phyloP scores from a whole-genome alignment of 2,797 vertebrate species.

The Pitangus sulphuratus region DNA sequence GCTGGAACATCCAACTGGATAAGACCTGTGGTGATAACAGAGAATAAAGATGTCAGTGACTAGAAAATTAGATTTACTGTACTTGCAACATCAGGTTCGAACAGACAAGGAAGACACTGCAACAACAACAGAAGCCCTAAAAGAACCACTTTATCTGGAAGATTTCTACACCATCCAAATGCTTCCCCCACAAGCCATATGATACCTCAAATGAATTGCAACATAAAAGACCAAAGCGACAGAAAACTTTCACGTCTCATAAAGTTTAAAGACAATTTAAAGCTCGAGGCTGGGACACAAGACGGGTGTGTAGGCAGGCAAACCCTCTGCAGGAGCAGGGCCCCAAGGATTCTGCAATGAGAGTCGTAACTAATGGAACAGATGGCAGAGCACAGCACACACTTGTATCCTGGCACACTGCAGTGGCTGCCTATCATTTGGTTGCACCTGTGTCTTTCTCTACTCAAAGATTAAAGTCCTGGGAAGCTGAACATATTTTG shows the following conservation, averaged over 20 bases:
- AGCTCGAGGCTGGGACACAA: conserved; percentile 11
- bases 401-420: conserved; percentile 17
- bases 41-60: background rate
- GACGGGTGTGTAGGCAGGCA: conserved; percentile 27
- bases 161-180: background rate
- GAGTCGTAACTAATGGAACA: conserved; percentile 6
- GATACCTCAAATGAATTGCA: background rate
- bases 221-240: background rate
- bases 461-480: conserved; percentile 59
- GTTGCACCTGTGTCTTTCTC: conserved; percentile 53
- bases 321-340: conserved; percentile 20
- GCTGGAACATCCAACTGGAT: background rate
- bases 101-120: background rate
- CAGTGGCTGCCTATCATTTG: conserved; percentile 46
- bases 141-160: background rate
- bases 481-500: conserved; percentile 65
- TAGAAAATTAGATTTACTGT: background rate
- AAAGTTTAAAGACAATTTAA: conserved; percentile 28
- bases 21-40: background rate
- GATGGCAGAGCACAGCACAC: conserved; percentile 39
- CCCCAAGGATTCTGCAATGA: conserved; percentile 11
- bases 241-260: background rate
- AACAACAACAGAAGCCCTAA: background rate
- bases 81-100: background rate
- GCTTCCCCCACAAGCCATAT: background rate